Evolutionary conservation across 2,888 invertebrate species (phyloP).

Genomic region (Celastrina argiolus): DNA sequence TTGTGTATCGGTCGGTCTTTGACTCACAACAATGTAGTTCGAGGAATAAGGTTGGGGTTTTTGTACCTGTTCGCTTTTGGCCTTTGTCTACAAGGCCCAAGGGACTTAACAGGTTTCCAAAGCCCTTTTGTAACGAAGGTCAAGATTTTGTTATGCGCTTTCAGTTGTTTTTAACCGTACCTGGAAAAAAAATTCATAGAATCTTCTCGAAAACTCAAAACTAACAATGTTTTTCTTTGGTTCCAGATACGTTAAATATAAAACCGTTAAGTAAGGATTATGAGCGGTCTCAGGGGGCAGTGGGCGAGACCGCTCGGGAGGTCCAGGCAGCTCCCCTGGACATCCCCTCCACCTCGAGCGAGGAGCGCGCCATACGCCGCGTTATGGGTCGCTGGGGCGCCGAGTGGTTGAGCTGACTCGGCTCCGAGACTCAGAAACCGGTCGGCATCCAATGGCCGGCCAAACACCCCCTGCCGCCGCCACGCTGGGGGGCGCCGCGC

Average conservation of each 20-base stretch:
- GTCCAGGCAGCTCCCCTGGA: constrained; percentile 49
- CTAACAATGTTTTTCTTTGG: constrained; percentile 17
- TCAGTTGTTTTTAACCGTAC: no score
- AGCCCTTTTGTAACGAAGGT: background rate
- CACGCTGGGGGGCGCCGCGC: constrained; percentile 69
- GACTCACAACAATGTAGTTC: background rate
- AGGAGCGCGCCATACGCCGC: constrained; percentile 70
- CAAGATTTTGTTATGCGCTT: background rate
- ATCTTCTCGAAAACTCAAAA: background rate
- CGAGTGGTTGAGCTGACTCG: constrained; percentile 99
- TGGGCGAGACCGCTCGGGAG: constrained; percentile 64
- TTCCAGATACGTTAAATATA: constrained; percentile 74
- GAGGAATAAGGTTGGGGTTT: background rate
- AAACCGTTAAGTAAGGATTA: constrained; percentile 74
- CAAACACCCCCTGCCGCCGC: constrained; percentile 68
- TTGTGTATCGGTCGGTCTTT: background rate
- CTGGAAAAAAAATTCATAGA: no score
- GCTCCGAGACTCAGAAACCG: constrained; percentile 58
- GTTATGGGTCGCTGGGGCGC: constrained; percentile 92
- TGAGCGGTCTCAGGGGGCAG: constrained; percentile 67
- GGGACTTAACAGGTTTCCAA: background rate
- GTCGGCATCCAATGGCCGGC: constrained; percentile 64
- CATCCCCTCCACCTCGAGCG: constrained; percentile 60
- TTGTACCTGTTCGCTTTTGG: background rate
- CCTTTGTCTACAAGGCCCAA: constrained; percentile 8